Base-by-base conservation (phyloP, 2,113 vertebrate species). In the Clarias macrocephalus region DNA sequence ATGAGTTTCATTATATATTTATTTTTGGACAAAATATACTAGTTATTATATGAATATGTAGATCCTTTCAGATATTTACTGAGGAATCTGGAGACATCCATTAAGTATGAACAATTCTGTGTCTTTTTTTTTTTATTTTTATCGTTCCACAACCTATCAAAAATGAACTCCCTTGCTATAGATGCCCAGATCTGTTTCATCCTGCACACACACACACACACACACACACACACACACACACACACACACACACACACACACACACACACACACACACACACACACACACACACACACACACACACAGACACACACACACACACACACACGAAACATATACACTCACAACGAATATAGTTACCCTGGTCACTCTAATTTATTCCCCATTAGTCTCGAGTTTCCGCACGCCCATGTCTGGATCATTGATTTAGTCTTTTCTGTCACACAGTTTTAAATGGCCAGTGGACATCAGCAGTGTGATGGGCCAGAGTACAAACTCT, bases 361-460 rank as follows among this genome's bases (percentile, higher is more conserved):
- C 54, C 37, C 85, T 63, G 76, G 85, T 87, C 82, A 79, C 85
- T 87, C 87, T 95, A 93, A 95, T 95, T 95, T 94, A 70, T 89
- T 25, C 82, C 94, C 96, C 95, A 96, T 96, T 96, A 97, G 95
- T 94, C 91, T 97, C 96, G 93, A 91, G 73, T 96, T 95, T 96
- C 96, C 93, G 84, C 93, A 91, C 93, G 93, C 63, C 92, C 92
- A 85, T 89, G 92, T 92, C 93, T 91, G 59, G 89, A 88, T 75
- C 93, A 96, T 96, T 92, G 95, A 96, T 95, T 96, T 95, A 85
- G 77, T 86, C 88, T 90, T 88, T 90, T 89, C 86, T 89, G 88
- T 92, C 90, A 86, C 88, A 81, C 77, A 85, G 54, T 72, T 86
- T 85, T 76, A 91, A 87, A 83, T 89, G 88, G 79, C 70, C 77